Base-by-base conservation (phyloP, 2,797 vertebrate genomes). In the Sorex maritimensis region DNA sequence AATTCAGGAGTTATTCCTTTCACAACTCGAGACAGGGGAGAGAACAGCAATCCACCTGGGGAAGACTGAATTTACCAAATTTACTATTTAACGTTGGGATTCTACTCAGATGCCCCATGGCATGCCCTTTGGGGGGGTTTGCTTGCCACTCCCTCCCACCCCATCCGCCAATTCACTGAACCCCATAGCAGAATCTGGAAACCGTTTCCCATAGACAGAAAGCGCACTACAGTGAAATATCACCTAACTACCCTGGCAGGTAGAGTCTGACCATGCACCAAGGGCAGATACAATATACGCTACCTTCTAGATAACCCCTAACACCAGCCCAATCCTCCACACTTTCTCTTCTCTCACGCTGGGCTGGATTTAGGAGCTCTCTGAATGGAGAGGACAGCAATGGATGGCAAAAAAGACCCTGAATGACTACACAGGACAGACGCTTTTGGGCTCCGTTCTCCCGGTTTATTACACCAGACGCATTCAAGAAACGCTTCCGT, bases 51-150 rank as follows among this genome's bases (percentile, higher is more conserved):
- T 28, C 28, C 9, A 73, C 8, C 41, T 82, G 67, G 30, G 58
- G 30, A 83, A 86, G 61, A 30, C 79, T 80, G 58, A 90, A 88
- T 58, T 92, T 81, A 14, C 71, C 68, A 58, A 44, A 44, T 44
- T 44, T 44, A 44, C 41, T 44, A 44, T 44, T 14, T 49, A 86
- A 52, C 34, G 80, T 55, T 55, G 52, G 52, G 17, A 74, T 19
- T 82, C 28, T 30, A 75, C 63, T 67, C 38, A 87, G 5, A 3
- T 41, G 73, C 44, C 89, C 49, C n/a, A 3, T 67, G 46, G 46
- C 19, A 68, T 9, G n/a, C 55, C 81, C 77, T 86, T 73, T 87
- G 63, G 44, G 65, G 81, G 30, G 49, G 58, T 34, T 34, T 65
- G 30, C 55, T 41, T 80, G 55, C 19, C 26, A 41, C 19, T 74